Evolutionary conservation across 2,797 vertebrate species (phyloP), one percentile per base, ranked within the genome.

Genomic region (Arctocebus calabarensis): DNA sequence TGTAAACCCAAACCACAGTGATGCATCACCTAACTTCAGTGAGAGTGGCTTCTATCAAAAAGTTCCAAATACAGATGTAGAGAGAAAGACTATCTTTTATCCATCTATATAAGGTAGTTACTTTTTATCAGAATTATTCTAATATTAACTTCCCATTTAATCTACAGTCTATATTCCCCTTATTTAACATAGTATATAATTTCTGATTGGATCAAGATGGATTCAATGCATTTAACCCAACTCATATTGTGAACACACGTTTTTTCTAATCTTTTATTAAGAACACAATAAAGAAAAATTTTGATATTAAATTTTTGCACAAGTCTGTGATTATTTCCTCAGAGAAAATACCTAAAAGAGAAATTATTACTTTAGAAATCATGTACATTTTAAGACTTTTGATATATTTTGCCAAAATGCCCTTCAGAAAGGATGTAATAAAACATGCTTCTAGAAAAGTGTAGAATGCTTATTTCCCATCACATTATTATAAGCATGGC

Each of bases 381-480:
- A 94, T 55, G 34, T 16, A 75, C 48, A 79, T 83, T 96, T 93
- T 90, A 68, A 64, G 22, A 52, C 14, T 68, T 74, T 92, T 79
- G 71, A 75, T 17, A 32, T 68, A 70, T 19, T 91, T 89, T 93
- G 17, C 17, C 55, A 91, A 88, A 92, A 81, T 74, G 23, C 3
- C 48, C 11, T 70, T 52, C 12, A 84, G 16, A 92, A 90, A 93
- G 5, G 0, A 73, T 73, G 19, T 92, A 57, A 93, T 84, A 90
- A 90, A 84, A 81, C 37, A 94, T 32, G 84, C 45, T 94, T 64
- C 20, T 92, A 71, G 5, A 84, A 87, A 94, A 90, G 22, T 29
- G 1, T 37, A 87, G 12, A 92, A 73, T 77, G 16, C 43, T 52
- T n/a, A 90, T 29, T 52, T 90, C 7, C 12, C 8, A 88, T 83